A percentile compares a stretch with the other conserved stretches of the same genome.
Evolutionary conservation across 2,797 vertebrate genomes (phyloP).

Genomic region (Tapera naevia): DNA sequence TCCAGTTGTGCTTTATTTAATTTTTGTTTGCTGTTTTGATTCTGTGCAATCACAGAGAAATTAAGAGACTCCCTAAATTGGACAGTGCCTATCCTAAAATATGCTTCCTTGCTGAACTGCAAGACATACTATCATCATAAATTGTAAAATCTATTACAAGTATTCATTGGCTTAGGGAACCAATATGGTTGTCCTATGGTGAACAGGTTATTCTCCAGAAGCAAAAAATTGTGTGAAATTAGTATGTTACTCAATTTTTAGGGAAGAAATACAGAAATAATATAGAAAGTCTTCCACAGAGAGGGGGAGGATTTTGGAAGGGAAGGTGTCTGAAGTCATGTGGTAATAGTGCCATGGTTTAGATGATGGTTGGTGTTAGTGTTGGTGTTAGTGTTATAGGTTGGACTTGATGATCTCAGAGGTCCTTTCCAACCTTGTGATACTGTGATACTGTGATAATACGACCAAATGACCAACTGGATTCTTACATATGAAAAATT

Average conservation of each 20-base stretch:
- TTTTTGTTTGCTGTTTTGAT: not conserved
- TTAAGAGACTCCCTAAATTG: not conserved
- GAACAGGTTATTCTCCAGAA: not conserved
- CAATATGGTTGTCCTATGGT: not conserved
- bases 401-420: too few relatives aligned
- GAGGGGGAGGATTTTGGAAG: not conserved
- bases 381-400: too few relatives aligned
- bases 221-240: not conserved
- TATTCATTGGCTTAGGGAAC: not conserved
- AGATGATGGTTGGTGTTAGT: too few relatives aligned
- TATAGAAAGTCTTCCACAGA: not conserved
- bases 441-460: too few relatives aligned
- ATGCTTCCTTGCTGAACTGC: not conserved
- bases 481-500: not conserved
- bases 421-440: too few relatives aligned
- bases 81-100: not conserved
- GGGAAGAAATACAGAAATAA: not conserved
- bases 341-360: too few relatives aligned
- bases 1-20: not conserved
- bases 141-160: not conserved
- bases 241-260: not conserved
- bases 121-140: not conserved
- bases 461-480: not conserved
- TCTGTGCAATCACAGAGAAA: not conserved
- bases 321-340: not conserved